Conservation (phyloP, 2,888 invertebrate genomes). For the Lutraria lutraria region DNA sequence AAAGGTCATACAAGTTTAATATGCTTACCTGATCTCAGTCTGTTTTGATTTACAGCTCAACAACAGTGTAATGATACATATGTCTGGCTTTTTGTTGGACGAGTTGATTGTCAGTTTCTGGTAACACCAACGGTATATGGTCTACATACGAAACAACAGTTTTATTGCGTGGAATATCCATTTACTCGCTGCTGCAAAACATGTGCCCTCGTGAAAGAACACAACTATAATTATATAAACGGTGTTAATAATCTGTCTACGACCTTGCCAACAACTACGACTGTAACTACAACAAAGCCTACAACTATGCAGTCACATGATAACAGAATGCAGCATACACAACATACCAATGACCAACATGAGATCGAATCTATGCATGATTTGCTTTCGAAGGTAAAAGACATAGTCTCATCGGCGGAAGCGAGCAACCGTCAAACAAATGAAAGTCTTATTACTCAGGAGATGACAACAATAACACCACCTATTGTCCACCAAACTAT, state of each 20-base stretch:
- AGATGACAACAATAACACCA: neutral
- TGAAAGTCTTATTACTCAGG: neutral
- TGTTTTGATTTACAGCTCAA: neutral
- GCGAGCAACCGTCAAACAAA: neutral
- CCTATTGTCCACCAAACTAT: neutral
- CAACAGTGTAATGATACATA: neutral
- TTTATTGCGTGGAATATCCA: constrained; percentile 30
- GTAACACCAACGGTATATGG: neutral
- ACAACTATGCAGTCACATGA: neutral
- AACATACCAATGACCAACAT: neutral
- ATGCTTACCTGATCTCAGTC: neutral
- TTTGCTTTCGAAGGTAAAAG: neutral
- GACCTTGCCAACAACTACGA: neutral
- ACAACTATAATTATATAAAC: constrained; percentile 13
- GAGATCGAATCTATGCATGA: neutral
- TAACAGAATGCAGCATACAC: neutral
- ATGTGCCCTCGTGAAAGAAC: constrained; percentile 12
- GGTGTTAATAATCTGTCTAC: neutral
- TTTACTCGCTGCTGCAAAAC: constrained; percentile 26
- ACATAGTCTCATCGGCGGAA: neutral
- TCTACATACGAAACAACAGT: constrained; percentile 19
- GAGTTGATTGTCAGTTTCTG: constrained; percentile 19
- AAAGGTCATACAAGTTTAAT: too few species aligned
- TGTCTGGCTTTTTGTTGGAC: constrained; percentile 11
- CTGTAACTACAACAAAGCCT: neutral